phyloP scores from a whole-genome alignment of 2,888 invertebrate species.

The Teleogryllus oceanicus region DNA sequence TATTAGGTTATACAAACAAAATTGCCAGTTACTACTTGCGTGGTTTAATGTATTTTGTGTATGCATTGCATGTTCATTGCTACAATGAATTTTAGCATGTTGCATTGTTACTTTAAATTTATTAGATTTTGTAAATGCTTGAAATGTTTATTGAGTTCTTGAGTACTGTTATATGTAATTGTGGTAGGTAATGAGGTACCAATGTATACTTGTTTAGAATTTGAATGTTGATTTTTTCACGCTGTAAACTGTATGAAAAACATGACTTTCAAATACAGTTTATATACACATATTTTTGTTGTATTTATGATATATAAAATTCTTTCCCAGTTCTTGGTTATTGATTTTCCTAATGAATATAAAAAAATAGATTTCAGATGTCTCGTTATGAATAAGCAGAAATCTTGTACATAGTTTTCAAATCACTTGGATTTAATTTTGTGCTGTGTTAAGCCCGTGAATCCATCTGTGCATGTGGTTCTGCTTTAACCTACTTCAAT shows the following conservation, averaged over 20 bases:
- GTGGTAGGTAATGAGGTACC: not conserved
- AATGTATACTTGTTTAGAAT: not conserved
- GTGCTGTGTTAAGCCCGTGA: too few relatives aligned
- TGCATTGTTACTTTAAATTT: too few relatives aligned
- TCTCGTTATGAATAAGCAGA: too few relatives aligned
- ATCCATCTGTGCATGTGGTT: too few relatives aligned
- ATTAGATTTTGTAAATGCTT: too few relatives aligned
- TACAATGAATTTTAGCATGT: too few relatives aligned
- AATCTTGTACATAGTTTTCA: too few relatives aligned
- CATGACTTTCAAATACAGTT: conserved; percentile 6
- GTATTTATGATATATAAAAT: not conserved
- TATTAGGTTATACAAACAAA: not conserved
- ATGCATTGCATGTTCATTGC: not conserved
- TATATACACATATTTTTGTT: not conserved
- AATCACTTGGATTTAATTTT: too few relatives aligned
- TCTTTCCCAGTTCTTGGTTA: not conserved
- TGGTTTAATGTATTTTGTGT: not conserved
- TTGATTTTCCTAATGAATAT: too few relatives aligned
- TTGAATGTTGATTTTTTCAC: not conserved
- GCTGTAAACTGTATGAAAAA: not conserved
- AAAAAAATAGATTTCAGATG: too few relatives aligned
- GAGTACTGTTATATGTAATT: not conserved
- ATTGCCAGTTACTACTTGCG: not conserved
- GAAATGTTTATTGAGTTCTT: too few relatives aligned
- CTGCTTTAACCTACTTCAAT: too few relatives aligned